These are phyloP conservation scores for Choreutis nemorana DNA, from an alignment of 2,888 invertebrate species.

Conservation along the genomic window DNA sequence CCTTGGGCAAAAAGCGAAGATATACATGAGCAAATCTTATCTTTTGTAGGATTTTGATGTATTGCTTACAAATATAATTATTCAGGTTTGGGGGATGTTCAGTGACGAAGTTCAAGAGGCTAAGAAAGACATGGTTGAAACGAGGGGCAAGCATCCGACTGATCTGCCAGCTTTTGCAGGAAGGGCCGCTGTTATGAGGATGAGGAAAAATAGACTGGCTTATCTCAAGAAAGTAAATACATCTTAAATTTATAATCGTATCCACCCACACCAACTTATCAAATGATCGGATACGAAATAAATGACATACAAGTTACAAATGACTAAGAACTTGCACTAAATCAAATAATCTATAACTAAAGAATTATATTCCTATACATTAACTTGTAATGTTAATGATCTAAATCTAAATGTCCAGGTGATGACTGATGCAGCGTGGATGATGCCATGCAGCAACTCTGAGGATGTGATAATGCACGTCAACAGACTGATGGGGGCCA, in stretches of 20 bases:
- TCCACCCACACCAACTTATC: neutral
- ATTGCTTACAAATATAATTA: neutral
- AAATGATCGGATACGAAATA: neutral
- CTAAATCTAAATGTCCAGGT: conserved; percentile 59
- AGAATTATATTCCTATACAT: neutral
- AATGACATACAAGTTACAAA: too few species aligned
- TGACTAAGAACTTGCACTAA: too few species aligned
- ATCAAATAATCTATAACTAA: neutral
- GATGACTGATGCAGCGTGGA: conserved; percentile 78
- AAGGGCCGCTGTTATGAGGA: conserved; percentile 70
- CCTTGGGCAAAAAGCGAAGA: neutral
- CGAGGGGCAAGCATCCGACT: conserved; percentile 68
- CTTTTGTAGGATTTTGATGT: neutral
- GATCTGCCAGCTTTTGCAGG: conserved; percentile 78
- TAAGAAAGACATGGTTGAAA: conserved; percentile 73
- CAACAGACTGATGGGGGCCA: conserved; percentile 66
- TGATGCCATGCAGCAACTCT: conserved; percentile 76
- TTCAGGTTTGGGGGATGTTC: conserved; percentile 77
- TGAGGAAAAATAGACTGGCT: conserved; percentile 71
- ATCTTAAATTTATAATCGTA: neutral
- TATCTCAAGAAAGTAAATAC: conserved; percentile 64
- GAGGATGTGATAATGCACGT: conserved; percentile 76
- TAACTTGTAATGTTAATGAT: too few species aligned
- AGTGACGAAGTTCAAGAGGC: conserved; percentile 76
- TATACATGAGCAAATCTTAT: neutral